These are phyloP conservation scores for Drosophila pseudotalamancana DNA, from an alignment of 2,888 invertebrate genomes.

Conservation along the genomic window DNA sequence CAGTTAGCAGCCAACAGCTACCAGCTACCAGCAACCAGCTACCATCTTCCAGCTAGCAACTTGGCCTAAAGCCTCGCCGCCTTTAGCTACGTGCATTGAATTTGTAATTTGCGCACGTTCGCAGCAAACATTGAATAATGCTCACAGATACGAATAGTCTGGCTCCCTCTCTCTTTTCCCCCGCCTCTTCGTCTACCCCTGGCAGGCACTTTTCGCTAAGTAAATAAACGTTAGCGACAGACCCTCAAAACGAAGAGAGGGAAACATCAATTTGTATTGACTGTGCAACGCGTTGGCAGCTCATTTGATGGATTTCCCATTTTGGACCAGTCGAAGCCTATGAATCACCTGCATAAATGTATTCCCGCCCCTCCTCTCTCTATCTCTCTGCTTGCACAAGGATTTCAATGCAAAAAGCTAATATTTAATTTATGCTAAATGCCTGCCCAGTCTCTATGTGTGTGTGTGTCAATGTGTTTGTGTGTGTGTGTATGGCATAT, in stretches of 20 bases:
- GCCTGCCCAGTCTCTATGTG: slow-evolving; percentile 13
- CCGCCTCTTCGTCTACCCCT: slow-evolving; percentile 1
- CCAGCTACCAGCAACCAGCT: slow-evolving; percentile 24
- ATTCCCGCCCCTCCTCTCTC: slow-evolving; percentile 16
- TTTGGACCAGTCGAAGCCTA: slow-evolving; percentile 36
- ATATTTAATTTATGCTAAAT: slow-evolving; percentile 67
- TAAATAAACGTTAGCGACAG: slow-evolving; percentile 64
- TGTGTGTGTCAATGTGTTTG: slow-evolving; percentile 2
- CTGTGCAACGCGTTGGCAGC: slow-evolving; percentile 70
- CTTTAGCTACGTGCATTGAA: slow-evolving; percentile 75
- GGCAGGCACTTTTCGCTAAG: slow-evolving; percentile 64
- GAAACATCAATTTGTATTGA: slow-evolving; percentile 71
- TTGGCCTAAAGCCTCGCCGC: slow-evolving; percentile 45
- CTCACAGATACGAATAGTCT: slow-evolving; percentile 68
- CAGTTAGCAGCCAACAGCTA: slow-evolving; percentile 13
- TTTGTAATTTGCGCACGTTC: slow-evolving; percentile 81
- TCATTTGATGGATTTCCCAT: slow-evolving; percentile 76
- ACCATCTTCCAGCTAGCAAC: slow-evolving; percentile 3
- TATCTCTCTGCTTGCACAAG: slow-evolving; percentile 21
- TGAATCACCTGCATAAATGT: slow-evolving; percentile 69
- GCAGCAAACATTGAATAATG: slow-evolving; percentile 77
- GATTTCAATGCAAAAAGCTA: slow-evolving; percentile 40
- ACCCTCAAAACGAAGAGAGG: slow-evolving; percentile 19
- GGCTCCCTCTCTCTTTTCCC: background rate
- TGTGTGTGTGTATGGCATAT: slow-evolving; percentile 45